A percentile compares a stretch with the other conserved stretches of the same genome.
Conservation (phyloP, 1,140 invertebrate species). For the Drosophila rhopaloa region DNA sequence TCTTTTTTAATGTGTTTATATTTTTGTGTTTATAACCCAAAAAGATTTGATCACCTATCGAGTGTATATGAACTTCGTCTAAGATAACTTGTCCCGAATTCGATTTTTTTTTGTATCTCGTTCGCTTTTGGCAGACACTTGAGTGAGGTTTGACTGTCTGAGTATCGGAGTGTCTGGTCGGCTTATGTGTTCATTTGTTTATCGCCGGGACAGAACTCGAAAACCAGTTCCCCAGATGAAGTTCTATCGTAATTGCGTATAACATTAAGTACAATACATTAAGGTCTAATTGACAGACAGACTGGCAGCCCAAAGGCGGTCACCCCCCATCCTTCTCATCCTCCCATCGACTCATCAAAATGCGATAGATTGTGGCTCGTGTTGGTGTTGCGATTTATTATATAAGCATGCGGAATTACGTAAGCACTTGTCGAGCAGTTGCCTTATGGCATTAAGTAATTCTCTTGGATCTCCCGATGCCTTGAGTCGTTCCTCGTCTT, state of each 20-base stretch:
- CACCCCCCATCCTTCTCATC: neutral
- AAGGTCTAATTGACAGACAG: slow-evolving; percentile 78
- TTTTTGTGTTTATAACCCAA: too few relatives aligned
- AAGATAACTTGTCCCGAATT: neutral
- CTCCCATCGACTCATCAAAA: slow-evolving; percentile 7
- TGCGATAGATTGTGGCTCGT: slow-evolving; percentile 44
- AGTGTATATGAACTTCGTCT: slow-evolving; percentile 23
- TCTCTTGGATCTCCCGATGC: slow-evolving; percentile 24
- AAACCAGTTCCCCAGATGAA: slow-evolving; percentile 58
- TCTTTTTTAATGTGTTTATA: too few relatives aligned
- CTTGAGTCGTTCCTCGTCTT: neutral
- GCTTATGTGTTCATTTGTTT: slow-evolving; percentile 75
- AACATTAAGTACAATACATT: slow-evolving; percentile 80
- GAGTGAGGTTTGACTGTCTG: slow-evolving; percentile 40
- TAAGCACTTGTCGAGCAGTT: slow-evolving; percentile 65
- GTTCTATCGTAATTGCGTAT: slow-evolving; percentile 78
- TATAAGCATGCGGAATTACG: slow-evolving; percentile 67
- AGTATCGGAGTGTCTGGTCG: slow-evolving; percentile 29
- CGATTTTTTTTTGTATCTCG: slow-evolving; percentile 9
- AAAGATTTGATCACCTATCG: neutral
- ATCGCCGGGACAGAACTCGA: slow-evolving; percentile 34
- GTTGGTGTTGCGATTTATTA: slow-evolving; percentile 52
- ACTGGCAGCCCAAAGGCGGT: slow-evolving; percentile 59
- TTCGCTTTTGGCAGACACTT: slow-evolving; percentile 34
- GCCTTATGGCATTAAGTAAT: slow-evolving; percentile 54